Evolutionary conservation across 2,888 invertebrate genomes (phyloP).

Genomic region (Ommatoiulus sabulosus): DNA sequence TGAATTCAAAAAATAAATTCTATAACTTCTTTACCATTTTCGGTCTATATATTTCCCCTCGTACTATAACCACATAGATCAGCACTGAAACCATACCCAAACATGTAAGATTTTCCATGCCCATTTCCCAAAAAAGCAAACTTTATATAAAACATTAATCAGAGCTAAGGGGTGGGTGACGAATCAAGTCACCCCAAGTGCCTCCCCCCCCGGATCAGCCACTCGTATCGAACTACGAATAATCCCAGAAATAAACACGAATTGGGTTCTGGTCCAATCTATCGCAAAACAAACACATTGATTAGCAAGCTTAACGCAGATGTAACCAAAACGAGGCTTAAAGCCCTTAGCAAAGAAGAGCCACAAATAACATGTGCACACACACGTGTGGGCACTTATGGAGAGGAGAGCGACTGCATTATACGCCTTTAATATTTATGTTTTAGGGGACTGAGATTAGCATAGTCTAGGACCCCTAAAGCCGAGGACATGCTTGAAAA

Average conservation of each 20-base stretch:
- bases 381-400: slow-evolving; percentile 36
- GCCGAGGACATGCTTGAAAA: slow-evolving; percentile 26
- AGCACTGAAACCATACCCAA: too few relatives aligned
- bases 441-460: background rate
- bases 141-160: background rate
- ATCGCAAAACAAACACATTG: slow-evolving; percentile 23
- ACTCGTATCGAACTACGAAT: background rate
- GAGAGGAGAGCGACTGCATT: slow-evolving; percentile 9
- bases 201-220: background rate
- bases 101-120: too few relatives aligned
- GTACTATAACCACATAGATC: too few relatives aligned
- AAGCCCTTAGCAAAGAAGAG: slow-evolving; percentile 24
- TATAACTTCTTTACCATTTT: too few relatives aligned
- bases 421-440: slow-evolving; percentile 42
- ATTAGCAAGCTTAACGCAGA: slow-evolving; percentile 10
- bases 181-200: background rate
- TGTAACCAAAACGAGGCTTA: slow-evolving; percentile 38
- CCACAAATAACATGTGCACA: slow-evolving; percentile 43
- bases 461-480: background rate
- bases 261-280: background rate
- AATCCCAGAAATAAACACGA: slow-evolving; percentile 13
- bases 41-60: too few relatives aligned
- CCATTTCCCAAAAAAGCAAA: too few relatives aligned
- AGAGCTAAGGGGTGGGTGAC: background rate
- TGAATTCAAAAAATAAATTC: too few relatives aligned